These are phyloP conservation scores for Zalophus californianus DNA, from an alignment of 2,797 vertebrate genomes.

Conservation along the genomic window DNA sequence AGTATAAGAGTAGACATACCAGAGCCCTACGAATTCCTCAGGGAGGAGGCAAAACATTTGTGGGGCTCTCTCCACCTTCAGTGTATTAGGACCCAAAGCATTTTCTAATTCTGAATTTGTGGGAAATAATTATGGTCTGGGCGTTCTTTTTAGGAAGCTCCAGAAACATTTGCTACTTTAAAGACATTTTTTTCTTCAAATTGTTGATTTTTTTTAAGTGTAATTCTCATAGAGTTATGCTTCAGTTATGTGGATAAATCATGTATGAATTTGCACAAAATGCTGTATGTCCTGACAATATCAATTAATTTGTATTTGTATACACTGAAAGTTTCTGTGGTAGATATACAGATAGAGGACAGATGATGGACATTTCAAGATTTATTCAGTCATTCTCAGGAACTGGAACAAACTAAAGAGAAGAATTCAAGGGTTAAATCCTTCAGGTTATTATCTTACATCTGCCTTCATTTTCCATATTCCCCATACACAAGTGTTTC, in stretches of 20 bases:
- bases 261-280: background rate
- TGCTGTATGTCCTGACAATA: background rate
- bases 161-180: background rate
- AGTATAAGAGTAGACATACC: background rate
- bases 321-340: background rate
- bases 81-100: background rate
- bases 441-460: background rate
- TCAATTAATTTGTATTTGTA: background rate
- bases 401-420: constrained; percentile 15
- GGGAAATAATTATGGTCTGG: background rate
- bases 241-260: background rate
- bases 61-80: background rate
- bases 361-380: background rate
- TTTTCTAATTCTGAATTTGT: background rate
- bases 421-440: constrained; percentile 6
- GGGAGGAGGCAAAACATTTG: background rate
- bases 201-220: background rate
- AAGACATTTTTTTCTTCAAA: background rate
- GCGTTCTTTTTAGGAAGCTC: background rate
- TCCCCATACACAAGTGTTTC: background rate
- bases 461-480: background rate
- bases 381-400: background rate
- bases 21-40: background rate
- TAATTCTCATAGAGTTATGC: background rate
- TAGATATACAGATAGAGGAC: background rate